Evolutionary conservation across 2,113 vertebrate genomes (phyloP).

Genomic region (Pomatostomus ruficeps): DNA sequence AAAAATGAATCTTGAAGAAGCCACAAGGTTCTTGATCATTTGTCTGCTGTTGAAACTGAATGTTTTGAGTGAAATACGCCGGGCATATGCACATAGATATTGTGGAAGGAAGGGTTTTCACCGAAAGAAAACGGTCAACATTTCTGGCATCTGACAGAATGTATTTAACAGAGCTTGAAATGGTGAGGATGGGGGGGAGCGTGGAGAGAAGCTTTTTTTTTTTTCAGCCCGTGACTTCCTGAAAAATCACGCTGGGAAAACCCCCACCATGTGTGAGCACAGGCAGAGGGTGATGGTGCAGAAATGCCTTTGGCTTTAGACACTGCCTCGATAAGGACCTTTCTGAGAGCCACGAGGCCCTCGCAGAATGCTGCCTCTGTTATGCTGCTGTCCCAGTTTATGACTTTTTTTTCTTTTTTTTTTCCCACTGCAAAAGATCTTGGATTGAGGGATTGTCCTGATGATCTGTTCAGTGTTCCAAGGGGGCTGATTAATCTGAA

Average conservation of each 20-base stretch:
- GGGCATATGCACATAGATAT: fast-evolving
- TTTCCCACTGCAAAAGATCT: background rate
- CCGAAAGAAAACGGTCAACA: background rate
- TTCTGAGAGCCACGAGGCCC: background rate
- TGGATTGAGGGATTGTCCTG: constrained; percentile 51
- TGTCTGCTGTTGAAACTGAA: background rate
- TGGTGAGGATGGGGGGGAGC: background rate
- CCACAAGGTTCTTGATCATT: background rate
- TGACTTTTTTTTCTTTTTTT: background rate
- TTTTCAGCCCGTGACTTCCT: background rate
- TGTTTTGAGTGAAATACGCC: background rate
- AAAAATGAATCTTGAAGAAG: background rate
- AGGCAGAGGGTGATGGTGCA: background rate
- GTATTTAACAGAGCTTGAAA: background rate
- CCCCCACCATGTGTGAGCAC: background rate
- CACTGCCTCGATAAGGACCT: background rate
- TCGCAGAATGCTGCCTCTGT: constrained; percentile 43
- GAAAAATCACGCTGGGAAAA: background rate
- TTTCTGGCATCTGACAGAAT: background rate
- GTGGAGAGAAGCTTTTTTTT: background rate
- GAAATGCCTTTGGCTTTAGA: constrained; percentile 32
- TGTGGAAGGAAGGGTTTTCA: background rate
- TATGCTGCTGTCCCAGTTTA: background rate
- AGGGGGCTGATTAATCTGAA: constrained; percentile 68
- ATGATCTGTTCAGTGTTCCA: constrained; percentile 61